Base-by-base conservation (phyloP, 1,140 invertebrate genomes). In the Hormaphis cornu region DNA sequence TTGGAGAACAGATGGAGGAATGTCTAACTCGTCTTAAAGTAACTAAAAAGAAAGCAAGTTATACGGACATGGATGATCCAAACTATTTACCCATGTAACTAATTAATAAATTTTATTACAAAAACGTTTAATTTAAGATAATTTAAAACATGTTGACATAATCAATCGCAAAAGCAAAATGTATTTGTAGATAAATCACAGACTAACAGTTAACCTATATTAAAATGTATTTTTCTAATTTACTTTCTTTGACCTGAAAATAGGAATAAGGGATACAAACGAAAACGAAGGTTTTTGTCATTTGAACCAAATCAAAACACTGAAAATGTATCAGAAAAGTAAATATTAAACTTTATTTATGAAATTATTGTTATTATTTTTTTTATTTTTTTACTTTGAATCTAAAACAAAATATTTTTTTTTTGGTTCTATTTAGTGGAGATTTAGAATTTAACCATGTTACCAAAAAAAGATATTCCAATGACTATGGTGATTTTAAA, bases 1-100 rank as follows among this genome's bases (percentile, higher is more conserved):
- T 63, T 2, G 58, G 24, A 20, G 58, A 63, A 14, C 40, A 63
- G 12, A 63, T 63, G 18, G 40, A 46, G 12, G 58, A 40, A 44
- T 46, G 40, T 8, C n/a, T 63, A 14, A 63, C 58, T 2, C 58
- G 40, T 20, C 58, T 63, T 14, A 40, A 63, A 63, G 58, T 63
- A 20, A 63, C 58, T 10, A 10, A 35, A 20, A 63, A 63, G 18
- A 46, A 16, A 6, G 3, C 16, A 7, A 5, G 18, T 63, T 63
- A 63, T 3, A 63, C 58, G 12, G 58, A 63, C 30, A 20, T 63
- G 9, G 58, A 63, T 46, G 58, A 63, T 63, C 58, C 58, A 30
- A 63, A 63, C 18, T 63, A 63, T n/a, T 18, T 18, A n/a, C n/a
- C 24, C 8, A 63, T 3, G 58, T 63, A 46, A 8, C 18, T 53